These are phyloP conservation scores for Epinephelus awoara DNA, from an alignment of 2,797 vertebrate genomes.

Conservation along the genomic window DNA sequence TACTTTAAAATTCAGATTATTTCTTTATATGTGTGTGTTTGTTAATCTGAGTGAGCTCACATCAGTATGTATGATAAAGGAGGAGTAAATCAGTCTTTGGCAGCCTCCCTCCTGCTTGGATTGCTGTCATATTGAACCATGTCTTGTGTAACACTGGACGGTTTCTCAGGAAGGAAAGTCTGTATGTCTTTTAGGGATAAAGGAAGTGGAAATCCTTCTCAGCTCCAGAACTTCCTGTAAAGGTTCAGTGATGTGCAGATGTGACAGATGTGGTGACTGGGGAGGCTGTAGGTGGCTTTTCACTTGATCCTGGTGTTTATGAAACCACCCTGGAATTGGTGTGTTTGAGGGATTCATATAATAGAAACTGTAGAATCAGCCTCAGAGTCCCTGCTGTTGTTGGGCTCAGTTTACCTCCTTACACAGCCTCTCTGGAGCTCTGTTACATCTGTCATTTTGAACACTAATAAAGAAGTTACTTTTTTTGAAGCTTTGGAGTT, in stretches of 20 bases:
- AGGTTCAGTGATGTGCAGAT: slow-evolving; percentile 37
- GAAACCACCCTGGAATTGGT: slow-evolving; percentile 19
- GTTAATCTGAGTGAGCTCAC: not conserved
- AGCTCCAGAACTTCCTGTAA: slow-evolving; percentile 30
- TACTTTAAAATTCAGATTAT: not conserved
- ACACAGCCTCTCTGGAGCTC: not conserved
- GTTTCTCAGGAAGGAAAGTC: slow-evolving; percentile 7
- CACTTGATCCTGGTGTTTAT: slow-evolving; percentile 59
- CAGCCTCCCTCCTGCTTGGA: not conserved
- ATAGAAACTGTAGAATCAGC: slow-evolving; percentile 6
- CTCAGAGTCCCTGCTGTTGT: not conserved
- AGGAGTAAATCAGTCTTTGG: not conserved
- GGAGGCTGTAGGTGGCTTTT: slow-evolving; percentile 41
- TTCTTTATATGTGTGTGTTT: not conserved
- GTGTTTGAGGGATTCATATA: slow-evolving; percentile 4
- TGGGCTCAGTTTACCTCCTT: not conserved
- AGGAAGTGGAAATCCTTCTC: slow-evolving; percentile 58
- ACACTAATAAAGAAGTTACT: not conserved
- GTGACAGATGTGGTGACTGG: slow-evolving; percentile 57
- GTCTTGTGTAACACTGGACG: not conserved
- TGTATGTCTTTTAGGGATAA: slow-evolving; percentile 24
- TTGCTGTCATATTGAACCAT: not conserved
- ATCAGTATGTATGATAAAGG: too few species aligned
- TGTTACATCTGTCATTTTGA: not conserved
- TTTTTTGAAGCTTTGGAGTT: not conserved